These are phyloP conservation scores for Eleginops maclovinus DNA, from an alignment of 2,113 vertebrate species.

Conservation along the genomic window DNA sequence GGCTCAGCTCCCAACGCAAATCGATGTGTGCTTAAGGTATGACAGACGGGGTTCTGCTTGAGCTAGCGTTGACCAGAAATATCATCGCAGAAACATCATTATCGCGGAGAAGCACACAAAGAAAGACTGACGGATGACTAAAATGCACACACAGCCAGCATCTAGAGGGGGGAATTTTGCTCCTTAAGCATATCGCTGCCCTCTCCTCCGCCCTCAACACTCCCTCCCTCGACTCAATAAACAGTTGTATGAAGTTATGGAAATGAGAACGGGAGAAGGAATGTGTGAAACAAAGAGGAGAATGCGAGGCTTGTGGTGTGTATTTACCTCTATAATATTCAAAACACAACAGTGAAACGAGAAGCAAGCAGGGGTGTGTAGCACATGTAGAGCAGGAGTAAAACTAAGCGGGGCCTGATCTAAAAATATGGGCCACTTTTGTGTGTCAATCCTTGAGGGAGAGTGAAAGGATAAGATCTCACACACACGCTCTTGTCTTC, in stretches of 20 bases:
- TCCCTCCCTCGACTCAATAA: slow-evolving; percentile 20
- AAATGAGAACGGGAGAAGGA: slow-evolving; percentile 39
- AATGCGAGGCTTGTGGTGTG: not conserved
- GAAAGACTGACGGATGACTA: slow-evolving; percentile 29
- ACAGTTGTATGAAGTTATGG: slow-evolving; percentile 52
- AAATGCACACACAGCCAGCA: slow-evolving; percentile 30
- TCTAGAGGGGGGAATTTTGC: slow-evolving; percentile 36
- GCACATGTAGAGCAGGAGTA: slow-evolving; percentile 26
- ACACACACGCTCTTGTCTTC: not conserved
- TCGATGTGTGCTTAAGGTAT: slow-evolving; percentile 60
- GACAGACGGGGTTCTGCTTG: slow-evolving; percentile 35
- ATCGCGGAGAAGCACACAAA: slow-evolving; percentile 17
- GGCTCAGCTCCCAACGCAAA: too few relatives aligned
- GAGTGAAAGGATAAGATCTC: slow-evolving; percentile 54
- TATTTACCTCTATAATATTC: slow-evolving; percentile 24
- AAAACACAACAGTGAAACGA: slow-evolving; percentile 10
- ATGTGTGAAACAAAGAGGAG: slow-evolving; percentile 34
- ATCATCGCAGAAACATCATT: slow-evolving; percentile 33
- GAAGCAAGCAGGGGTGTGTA: not conserved
- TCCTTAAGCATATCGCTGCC: slow-evolving; percentile 64
- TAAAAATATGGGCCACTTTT: slow-evolving; percentile 55
- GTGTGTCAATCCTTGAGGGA: slow-evolving; percentile 60
- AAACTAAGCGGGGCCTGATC: slow-evolving; percentile 26
- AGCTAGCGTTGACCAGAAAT: slow-evolving; percentile 50
- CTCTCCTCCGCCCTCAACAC: slow-evolving; percentile 31